Evolutionary conservation across 1,140 invertebrate genomes (phyloP).

Genomic region (Bombus impatiens): DNA sequence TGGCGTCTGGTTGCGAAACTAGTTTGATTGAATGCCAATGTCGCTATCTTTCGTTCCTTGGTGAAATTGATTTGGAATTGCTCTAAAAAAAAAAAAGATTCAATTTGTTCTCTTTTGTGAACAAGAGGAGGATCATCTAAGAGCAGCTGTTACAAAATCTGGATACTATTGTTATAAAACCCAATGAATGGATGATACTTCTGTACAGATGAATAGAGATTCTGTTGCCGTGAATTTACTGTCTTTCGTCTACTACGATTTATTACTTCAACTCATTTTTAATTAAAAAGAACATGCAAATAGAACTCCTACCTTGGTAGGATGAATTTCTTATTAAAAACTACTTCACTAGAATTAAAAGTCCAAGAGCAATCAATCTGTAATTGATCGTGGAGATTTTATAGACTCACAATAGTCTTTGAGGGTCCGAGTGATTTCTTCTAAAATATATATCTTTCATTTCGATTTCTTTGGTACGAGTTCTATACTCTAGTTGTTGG

Average conservation of each 20-base stretch:
- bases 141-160: no score
- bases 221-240: not conserved
- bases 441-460: no score
- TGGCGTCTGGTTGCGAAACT: not conserved
- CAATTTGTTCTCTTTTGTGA: not conserved
- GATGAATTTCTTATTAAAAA: not conserved
- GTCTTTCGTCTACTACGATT: not conserved
- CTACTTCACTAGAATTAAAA: not conserved
- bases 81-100: not conserved
- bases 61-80: not conserved
- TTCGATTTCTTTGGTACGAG: no score
- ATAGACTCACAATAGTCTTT: not conserved
- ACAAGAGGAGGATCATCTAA: not conserved
- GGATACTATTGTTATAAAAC: not conserved
- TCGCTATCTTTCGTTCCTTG: no score
- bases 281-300: not conserved
- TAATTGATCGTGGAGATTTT: not conserved
- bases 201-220: not conserved
- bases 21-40: not conserved
- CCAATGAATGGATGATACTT: not conserved
- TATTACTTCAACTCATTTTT: not conserved
- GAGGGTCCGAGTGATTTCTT: not conserved
- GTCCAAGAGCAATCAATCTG: no score
- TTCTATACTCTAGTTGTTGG: no score
- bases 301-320: no score